Base-by-base conservation (phyloP, 2,888 invertebrate species). In the Timema cristinae region DNA sequence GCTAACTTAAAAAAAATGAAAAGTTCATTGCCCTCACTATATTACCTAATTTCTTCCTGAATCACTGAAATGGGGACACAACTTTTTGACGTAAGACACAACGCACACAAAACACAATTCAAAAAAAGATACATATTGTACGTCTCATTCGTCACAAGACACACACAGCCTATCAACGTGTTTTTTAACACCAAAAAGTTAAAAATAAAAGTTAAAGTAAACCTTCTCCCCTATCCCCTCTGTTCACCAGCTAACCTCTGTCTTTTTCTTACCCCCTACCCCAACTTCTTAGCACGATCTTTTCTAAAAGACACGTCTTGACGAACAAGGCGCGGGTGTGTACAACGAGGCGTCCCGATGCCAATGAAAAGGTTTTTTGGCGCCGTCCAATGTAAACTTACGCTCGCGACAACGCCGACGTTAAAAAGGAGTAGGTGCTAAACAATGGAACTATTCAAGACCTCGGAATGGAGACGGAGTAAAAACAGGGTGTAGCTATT, bases 91-190 rank as follows among this genome's bases (percentile, higher is more conserved):
- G 32, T 32, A 32, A 32, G 32, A 32, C 32, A 32, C 32, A 32
- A 32, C 32, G 32, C 32, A 32, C 32, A 32, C 32, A 32, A 32
- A 32, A 32, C 32, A 32, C 32, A 32, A 32, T 32, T 32, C 32
- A 32, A 32, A 32, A 32, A 32, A 32, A 32, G 32, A 32, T 32
- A 63, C 63, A 63, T 11, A 48, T 48, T 13, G 32, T 48, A 63
- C 63, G 63, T 48, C 63, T 63, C 63, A 48, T 63, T 63, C 63
- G 63, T 63, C 63, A 63, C 63, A 63, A 63, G 63, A 63, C 63
- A 47, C 48, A 32, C 32, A 32, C 32, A 32, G 32, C 32, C 32
- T 32, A 32, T 32, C 32, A 32, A 32, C 32, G 32, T 32, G 32
- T 48, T 63, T 63, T 63, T 63, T 63, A 63, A 63, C 63, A 63